These are phyloP conservation scores for Heteromyza rotundicornis DNA, from an alignment of 2,888 invertebrate species.

Conservation along the genomic window DNA sequence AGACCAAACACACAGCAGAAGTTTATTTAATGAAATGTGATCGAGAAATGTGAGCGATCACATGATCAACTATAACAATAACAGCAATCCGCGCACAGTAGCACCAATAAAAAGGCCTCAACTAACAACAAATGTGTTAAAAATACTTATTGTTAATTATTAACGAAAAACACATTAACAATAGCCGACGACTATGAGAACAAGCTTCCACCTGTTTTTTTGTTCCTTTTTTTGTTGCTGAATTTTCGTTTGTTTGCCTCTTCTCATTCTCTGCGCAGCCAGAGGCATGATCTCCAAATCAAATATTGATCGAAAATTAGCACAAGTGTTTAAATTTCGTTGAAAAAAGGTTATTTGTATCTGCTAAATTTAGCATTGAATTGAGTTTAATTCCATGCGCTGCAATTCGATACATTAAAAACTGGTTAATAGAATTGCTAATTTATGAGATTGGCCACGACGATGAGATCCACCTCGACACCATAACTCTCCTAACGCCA, in stretches of 20 bases:
- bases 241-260: not conserved
- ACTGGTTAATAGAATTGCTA: not conserved
- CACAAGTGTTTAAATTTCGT: constrained; percentile 12
- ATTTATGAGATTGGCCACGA: not conserved
- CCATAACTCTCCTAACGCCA: too few relatives aligned
- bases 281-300: constrained; percentile 30
- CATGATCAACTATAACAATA: not conserved
- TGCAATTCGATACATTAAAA: not conserved
- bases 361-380: constrained; percentile 16
- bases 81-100: too few relatives aligned
- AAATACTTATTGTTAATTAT: too few relatives aligned
- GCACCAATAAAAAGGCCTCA: too few relatives aligned
- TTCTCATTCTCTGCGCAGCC: not conserved
- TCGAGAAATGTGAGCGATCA: not conserved
- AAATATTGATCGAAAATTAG: constrained; percentile 29
- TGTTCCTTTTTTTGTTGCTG: too few relatives aligned
- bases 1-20: too few relatives aligned
- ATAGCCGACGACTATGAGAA: too few relatives aligned
- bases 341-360: not conserved
- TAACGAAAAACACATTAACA: too few relatives aligned
- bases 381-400: too few relatives aligned
- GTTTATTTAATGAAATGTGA: not conserved
- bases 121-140: too few relatives aligned
- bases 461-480: too few relatives aligned
- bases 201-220: too few relatives aligned